Conservation (phyloP, 1,140 invertebrate genomes). For the Arctopsyche grandis region DNA sequence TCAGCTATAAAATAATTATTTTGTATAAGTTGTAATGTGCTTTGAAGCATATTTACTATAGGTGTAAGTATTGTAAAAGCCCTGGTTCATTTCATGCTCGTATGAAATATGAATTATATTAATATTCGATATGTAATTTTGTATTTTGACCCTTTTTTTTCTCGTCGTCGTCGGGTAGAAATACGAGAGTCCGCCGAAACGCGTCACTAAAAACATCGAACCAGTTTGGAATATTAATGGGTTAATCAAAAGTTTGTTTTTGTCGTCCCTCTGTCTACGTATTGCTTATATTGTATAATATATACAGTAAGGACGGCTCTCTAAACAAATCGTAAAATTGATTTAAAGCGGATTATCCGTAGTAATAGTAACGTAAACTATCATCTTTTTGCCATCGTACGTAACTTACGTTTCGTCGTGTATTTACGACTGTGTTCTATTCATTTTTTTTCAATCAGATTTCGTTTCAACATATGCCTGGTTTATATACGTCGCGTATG, state of each 20-base stretch:
- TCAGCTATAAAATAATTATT: no score
- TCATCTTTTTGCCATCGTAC: neutral
- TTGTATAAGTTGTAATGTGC: no score
- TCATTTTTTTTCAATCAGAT: no score
- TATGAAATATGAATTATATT: no score
- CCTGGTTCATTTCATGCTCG: no score
- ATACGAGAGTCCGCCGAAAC: neutral
- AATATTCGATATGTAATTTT: neutral
- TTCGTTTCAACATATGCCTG: no score
- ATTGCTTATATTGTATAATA: no score
- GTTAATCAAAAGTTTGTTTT: slow-evolving; percentile 29
- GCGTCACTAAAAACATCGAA: slow-evolving; percentile 8
- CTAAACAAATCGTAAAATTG: slow-evolving; percentile 31
- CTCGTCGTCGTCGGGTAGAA: neutral
- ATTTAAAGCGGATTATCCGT: slow-evolving; percentile 12
- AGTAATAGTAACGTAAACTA: neutral
- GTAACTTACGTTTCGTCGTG: no score
- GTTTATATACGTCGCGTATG: no score
- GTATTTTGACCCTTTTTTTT: slow-evolving; percentile 19
- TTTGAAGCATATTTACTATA: no score
- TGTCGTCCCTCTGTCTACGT: neutral
- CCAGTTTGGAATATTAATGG: slow-evolving; percentile 29
- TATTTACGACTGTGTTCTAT: no score
- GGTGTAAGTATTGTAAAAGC: no score
- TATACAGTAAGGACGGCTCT: neutral